phyloP scores from a whole-genome alignment of 1,140 invertebrate genomes.

The Zeugodacus cucurbitae region DNA sequence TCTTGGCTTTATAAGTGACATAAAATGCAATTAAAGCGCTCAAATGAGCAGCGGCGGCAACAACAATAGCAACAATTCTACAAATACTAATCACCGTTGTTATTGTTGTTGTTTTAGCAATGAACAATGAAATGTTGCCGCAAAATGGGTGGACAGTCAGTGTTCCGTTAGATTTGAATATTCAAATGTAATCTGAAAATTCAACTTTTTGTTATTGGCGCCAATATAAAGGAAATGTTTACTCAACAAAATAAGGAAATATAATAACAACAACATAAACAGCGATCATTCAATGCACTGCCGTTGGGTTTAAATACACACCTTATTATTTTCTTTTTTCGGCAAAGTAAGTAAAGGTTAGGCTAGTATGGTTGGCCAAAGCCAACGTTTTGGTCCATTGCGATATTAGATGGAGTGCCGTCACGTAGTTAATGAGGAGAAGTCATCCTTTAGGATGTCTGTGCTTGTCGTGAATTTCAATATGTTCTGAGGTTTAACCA shows the following conservation, averaged over 20 bases:
- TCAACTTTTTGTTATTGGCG: no score
- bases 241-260: no score
- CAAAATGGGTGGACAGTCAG: neutral
- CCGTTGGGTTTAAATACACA: neutral
- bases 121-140: neutral
- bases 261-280: neutral
- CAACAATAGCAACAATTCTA: neutral
- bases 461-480: no score
- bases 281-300: neutral
- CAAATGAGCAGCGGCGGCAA: neutral
- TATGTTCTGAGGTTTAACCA: no score
- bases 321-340: neutral
- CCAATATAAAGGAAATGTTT: neutral
- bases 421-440: no score
- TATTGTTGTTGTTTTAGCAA: neutral
- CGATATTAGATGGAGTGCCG: no score
- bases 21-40: slow-evolving; percentile 24
- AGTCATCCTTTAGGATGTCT: no score
- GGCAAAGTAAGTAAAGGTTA: neutral
- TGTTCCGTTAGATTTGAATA: neutral
- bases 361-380: no score
- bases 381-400: no score
- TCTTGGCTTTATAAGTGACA: slow-evolving; percentile 33
- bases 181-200: neutral
- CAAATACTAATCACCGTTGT: no score